A percentile compares a stretch with the other conserved stretches of the same genome.
Evolutionary conservation across 2,888 invertebrate species (phyloP).

Genomic region (Furcula furcula): DNA sequence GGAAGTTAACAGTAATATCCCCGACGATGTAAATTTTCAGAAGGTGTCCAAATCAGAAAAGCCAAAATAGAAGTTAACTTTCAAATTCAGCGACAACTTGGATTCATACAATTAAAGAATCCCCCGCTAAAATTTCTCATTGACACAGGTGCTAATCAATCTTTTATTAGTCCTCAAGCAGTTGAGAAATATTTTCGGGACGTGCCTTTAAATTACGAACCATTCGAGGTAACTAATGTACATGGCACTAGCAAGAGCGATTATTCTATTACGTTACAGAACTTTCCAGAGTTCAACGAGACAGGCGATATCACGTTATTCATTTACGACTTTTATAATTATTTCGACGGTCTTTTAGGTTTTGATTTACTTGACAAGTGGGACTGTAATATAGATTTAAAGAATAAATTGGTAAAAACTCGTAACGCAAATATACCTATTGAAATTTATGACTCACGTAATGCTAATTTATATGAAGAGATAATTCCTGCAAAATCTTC

Average conservation of each 20-base stretch:
- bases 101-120: slow-evolving; percentile 8
- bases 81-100: slow-evolving; percentile 11
- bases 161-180: slow-evolving; percentile 6
- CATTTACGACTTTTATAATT: slow-evolving; percentile 18
- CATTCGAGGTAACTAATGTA: slow-evolving; percentile 16
- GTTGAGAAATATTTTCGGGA: background rate
- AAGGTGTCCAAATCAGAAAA: slow-evolving; percentile 1
- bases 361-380: slow-evolving; percentile 20
- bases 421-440: slow-evolving; percentile 2
- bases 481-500: slow-evolving; percentile 8
- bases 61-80: slow-evolving; percentile 16
- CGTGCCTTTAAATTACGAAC: slow-evolving; percentile 11
- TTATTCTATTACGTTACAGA: slow-evolving; percentile 26
- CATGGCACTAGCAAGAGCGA: slow-evolving; percentile 12
- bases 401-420: slow-evolving; percentile 14
- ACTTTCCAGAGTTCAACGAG: slow-evolving; percentile 18
- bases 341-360: slow-evolving; percentile 21
- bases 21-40: background rate
- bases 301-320: slow-evolving; percentile 14
- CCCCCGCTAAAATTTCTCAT: slow-evolving; percentile 16
- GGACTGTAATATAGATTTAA: slow-evolving; percentile 20
- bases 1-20: background rate
- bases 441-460: background rate
- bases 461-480: slow-evolving; percentile 1
- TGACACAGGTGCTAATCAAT: slow-evolving; percentile 16